phyloP scores from a whole-genome alignment of 1,140 invertebrate species.

The Sitobion miscanthi region DNA sequence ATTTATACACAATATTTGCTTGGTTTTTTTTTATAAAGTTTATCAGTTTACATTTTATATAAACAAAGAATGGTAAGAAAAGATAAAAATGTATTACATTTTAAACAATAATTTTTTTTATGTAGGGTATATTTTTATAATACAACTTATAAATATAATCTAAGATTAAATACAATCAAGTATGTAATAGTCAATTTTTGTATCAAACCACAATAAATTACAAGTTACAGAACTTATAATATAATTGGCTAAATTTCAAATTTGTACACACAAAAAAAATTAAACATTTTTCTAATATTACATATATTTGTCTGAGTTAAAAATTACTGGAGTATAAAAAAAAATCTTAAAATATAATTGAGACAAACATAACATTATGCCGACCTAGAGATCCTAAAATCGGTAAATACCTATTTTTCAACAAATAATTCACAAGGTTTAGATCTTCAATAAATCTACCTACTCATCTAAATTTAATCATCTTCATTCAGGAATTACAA shows the following conservation, averaged over 20 bases:
- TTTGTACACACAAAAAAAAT: slow-evolving; percentile 21
- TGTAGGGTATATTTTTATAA: not conserved
- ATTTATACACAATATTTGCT: not conserved
- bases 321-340: slow-evolving; percentile 35
- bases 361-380: slow-evolving; percentile 52
- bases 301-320: slow-evolving; percentile 30
- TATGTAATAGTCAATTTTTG: slow-evolving; percentile 36
- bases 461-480: slow-evolving; percentile 31
- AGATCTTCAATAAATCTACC: not conserved
- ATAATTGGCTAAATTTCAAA: slow-evolving; percentile 22
- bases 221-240: slow-evolving; percentile 25
- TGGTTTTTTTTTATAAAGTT: not conserved
- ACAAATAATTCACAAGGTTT: slow-evolving; percentile 36
- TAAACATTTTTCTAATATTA: slow-evolving; percentile 27
- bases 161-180: slow-evolving; percentile 32
- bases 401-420: slow-evolving; percentile 45
- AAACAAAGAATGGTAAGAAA: not conserved
- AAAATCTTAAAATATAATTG: slow-evolving; percentile 52
- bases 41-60: not conserved
- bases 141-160: slow-evolving; percentile 29
- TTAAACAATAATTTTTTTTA: not conserved
- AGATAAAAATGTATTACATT: not conserved
- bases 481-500: slow-evolving; percentile 48
- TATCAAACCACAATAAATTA: not conserved
- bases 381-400: slow-evolving; percentile 44